Evolutionary conservation across 2,113 vertebrate genomes (phyloP).

Genomic region (Bungarus multicinctus): DNA sequence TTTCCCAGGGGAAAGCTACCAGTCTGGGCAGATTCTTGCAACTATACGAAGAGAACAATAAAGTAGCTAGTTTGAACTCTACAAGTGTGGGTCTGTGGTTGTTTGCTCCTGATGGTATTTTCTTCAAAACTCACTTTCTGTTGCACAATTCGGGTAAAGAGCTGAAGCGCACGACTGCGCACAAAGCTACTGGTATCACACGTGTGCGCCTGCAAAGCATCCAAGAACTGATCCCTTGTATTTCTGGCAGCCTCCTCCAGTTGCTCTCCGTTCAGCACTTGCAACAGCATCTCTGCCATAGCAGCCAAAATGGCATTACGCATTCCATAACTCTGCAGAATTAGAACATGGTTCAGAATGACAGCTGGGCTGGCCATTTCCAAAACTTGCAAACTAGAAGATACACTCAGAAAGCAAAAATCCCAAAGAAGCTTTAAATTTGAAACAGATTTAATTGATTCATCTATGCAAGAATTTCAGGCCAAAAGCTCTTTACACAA

Average conservation of each 20-base stretch:
- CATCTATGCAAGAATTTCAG: background rate
- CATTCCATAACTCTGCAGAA: slow-evolving; percentile 80
- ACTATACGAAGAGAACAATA: background rate
- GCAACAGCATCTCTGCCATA: slow-evolving; percentile 83
- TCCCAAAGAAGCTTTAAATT: background rate
- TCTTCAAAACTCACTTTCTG: slow-evolving; percentile 72
- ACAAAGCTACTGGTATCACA: slow-evolving; percentile 85
- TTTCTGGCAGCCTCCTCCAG: slow-evolving; percentile 79
- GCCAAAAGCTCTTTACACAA: background rate
- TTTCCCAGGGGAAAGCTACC: background rate
- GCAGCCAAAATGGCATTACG: slow-evolving; percentile 86
- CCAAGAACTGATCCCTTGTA: slow-evolving; percentile 87
- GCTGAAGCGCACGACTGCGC: slow-evolving; percentile 85
- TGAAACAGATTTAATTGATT: background rate
- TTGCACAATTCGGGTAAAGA: slow-evolving; percentile 85
- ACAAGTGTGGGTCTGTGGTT: background rate
- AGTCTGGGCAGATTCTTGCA: background rate
- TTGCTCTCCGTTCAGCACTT: slow-evolving; percentile 83
- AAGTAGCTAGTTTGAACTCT: background rate
- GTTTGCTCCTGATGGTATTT: background rate
- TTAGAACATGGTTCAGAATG: background rate
- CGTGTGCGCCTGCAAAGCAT: slow-evolving; percentile 83
- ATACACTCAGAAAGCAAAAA: background rate
- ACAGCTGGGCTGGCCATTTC: background rate
- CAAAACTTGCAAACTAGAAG: background rate